phyloP scores from a whole-genome alignment of 2,797 vertebrate genomes.

The Moxostoma hubbsi region DNA sequence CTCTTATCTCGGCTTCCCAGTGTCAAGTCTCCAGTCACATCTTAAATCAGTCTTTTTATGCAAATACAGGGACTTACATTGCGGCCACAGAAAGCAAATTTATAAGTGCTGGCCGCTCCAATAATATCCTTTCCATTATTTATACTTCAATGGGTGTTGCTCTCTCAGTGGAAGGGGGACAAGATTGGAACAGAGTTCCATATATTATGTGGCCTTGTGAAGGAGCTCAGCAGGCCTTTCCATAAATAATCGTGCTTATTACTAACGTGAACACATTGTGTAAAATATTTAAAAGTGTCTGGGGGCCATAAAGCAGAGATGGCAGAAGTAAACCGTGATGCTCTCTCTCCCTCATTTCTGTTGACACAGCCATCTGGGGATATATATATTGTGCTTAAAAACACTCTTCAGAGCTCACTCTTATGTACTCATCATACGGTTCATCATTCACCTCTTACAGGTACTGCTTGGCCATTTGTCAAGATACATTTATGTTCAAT shows the following conservation, averaged over 20 bases:
- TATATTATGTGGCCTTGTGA: constrained; percentile 68
- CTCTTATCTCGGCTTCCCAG: constrained; percentile 56
- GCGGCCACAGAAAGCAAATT: constrained; percentile 58
- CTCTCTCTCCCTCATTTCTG: constrained; percentile 52
- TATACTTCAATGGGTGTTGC: constrained; percentile 44
- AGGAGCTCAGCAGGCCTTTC: constrained; percentile 63
- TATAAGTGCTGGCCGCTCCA: constrained; percentile 56
- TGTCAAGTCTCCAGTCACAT: constrained; percentile 51
- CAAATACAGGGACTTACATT: constrained; percentile 60
- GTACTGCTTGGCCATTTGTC: background rate
- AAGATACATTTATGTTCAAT: background rate
- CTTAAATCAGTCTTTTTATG: constrained; percentile 62
- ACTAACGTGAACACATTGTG: constrained; percentile 58
- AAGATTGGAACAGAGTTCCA: constrained; percentile 39
- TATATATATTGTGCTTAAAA: constrained; percentile 8
- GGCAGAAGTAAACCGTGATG: constrained; percentile 53
- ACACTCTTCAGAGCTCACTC: background rate
- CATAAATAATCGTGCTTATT: constrained; percentile 70
- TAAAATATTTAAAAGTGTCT: constrained; percentile 77
- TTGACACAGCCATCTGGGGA: constrained; percentile 49
- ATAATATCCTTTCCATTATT: constrained; percentile 72
- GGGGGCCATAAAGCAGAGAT: constrained; percentile 62
- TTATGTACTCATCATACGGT: constrained; percentile 5
- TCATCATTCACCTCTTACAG: constrained; percentile 38
- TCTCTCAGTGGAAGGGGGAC: constrained; percentile 23